phyloP scores from a whole-genome alignment of 2,113 vertebrate genomes.

The Microtus ochrogaster region DNA sequence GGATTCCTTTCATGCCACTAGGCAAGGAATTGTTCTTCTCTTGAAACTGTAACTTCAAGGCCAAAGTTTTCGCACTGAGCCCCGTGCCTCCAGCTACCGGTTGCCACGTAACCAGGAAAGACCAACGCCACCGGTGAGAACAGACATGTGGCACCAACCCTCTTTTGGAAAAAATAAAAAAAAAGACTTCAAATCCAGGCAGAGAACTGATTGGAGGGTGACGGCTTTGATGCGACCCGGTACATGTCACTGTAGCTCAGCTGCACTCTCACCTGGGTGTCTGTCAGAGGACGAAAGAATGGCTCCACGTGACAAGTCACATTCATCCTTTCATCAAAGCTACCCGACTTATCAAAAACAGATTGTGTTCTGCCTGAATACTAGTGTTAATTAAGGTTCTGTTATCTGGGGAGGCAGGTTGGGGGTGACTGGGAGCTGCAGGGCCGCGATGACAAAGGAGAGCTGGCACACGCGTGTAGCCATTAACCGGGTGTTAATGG shows the following conservation, averaged over 20 bases:
- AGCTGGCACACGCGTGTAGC: background rate
- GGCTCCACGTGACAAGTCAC: constrained; percentile 36
- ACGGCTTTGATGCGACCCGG: constrained; percentile 51
- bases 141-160: background rate
- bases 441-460: constrained; percentile 18
- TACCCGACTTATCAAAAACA: background rate
- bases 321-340: constrained; percentile 51
- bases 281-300: constrained; percentile 14
- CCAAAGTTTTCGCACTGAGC: constrained; percentile 43
- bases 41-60: constrained; percentile 70
- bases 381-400: constrained; percentile 70
- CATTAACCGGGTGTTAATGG: constrained; percentile 68
- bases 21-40: constrained; percentile 58
- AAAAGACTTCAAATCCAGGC: constrained; percentile 47
- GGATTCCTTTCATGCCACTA: constrained; percentile 39
- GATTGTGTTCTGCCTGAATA: background rate
- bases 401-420: constrained; percentile 26
- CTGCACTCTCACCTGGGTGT: constrained; percentile 49
- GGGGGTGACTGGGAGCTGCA: constrained; percentile 31
- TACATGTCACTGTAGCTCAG: background rate
- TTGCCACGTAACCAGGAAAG: constrained; percentile 53
- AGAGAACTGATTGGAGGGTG: constrained; percentile 20
- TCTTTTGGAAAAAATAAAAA: constrained; percentile 7
- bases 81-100: background rate
- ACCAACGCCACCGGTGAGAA: fast-evolving